Conservation (phyloP, 1,140 invertebrate genomes). For the Colletes latitarsis region DNA sequence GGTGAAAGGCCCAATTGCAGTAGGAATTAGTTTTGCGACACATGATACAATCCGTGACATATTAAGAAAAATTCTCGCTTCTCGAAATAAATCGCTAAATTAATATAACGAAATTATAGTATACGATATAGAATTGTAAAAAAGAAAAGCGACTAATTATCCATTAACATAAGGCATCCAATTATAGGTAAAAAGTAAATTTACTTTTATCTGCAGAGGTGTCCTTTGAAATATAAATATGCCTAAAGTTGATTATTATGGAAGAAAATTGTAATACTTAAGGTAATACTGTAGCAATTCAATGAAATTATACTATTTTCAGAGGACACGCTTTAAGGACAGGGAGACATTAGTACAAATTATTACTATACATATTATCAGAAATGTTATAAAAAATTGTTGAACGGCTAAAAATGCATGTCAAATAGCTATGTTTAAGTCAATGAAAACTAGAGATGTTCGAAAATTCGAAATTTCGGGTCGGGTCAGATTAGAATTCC, state of each 20-base stretch:
- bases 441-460: slow-evolving; percentile 2
- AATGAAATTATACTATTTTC: slow-evolving; percentile 33
- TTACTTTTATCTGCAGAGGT: slow-evolving; percentile 17
- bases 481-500: too few species aligned
- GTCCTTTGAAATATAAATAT: slow-evolving; percentile 12
- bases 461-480: too few species aligned
- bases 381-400: slow-evolving; percentile 53
- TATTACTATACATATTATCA: slow-evolving; percentile 61
- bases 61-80: slow-evolving; percentile 75
- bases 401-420: slow-evolving; percentile 45
- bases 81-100: neutral
- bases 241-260: slow-evolving; percentile 26
- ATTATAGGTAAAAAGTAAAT: slow-evolving; percentile 21
- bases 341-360: slow-evolving; percentile 58
- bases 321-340: slow-evolving; percentile 18
- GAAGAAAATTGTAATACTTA: slow-evolving; percentile 20
- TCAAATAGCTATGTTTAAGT: slow-evolving; percentile 11
- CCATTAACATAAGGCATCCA: slow-evolving; percentile 25
- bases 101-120: neutral
- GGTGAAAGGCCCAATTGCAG: slow-evolving; percentile 99
- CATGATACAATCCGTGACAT: slow-evolving; percentile 91
- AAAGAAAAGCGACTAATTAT: slow-evolving; percentile 14
- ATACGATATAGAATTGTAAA: neutral
- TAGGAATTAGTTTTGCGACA: slow-evolving; percentile 98
- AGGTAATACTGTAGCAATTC: slow-evolving; percentile 12